phyloP scores from a whole-genome alignment of 2,888 invertebrate species.

The Liodrosophila aerea region DNA sequence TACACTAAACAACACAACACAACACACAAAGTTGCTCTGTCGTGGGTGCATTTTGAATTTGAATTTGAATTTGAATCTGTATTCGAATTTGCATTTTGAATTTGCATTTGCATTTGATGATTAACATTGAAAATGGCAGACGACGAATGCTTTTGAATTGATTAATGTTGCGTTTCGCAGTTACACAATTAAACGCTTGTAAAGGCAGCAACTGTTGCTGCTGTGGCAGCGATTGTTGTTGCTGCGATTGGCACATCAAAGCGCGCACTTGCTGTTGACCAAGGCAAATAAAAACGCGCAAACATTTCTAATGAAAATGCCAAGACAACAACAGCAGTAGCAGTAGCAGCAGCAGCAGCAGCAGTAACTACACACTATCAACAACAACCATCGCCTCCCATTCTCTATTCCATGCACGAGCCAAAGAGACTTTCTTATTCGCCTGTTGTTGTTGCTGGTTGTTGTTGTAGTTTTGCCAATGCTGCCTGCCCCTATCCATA shows the following conservation, averaged over 20 bases:
- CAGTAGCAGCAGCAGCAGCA: constrained; percentile 17
- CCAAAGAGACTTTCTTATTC: constrained; percentile 65
- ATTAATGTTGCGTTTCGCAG: constrained; percentile 66
- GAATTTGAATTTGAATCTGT: constrained; percentile 46
- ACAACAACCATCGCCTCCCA: constrained; percentile 24
- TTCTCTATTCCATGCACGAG: constrained; percentile 64
- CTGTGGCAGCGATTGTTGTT: constrained; percentile 10
- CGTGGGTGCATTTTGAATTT: constrained; percentile 54
- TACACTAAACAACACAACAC: background rate
- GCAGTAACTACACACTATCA: background rate
- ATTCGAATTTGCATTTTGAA: constrained; percentile 47
- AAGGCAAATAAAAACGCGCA: constrained; percentile 53
- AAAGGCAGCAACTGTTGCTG: constrained; percentile 40
- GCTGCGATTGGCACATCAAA: constrained; percentile 46
- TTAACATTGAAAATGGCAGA: constrained; percentile 76
- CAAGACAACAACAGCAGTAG: constrained; percentile 17
- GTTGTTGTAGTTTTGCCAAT: constrained; percentile 38
- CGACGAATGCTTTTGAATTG: constrained; percentile 61
- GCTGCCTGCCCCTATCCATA: constrained; percentile 37
- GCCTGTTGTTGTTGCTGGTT: constrained; percentile 12
- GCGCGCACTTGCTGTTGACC: constrained; percentile 35
- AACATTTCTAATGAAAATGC: constrained; percentile 74
- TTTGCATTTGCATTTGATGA: constrained; percentile 59
- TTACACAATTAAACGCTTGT: constrained; percentile 71
- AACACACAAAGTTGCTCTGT: constrained; percentile 35